Base-by-base conservation (phyloP, 30 jellyfish, hydroid and myxozoan species). In the Sanderia malayensis region DNA sequence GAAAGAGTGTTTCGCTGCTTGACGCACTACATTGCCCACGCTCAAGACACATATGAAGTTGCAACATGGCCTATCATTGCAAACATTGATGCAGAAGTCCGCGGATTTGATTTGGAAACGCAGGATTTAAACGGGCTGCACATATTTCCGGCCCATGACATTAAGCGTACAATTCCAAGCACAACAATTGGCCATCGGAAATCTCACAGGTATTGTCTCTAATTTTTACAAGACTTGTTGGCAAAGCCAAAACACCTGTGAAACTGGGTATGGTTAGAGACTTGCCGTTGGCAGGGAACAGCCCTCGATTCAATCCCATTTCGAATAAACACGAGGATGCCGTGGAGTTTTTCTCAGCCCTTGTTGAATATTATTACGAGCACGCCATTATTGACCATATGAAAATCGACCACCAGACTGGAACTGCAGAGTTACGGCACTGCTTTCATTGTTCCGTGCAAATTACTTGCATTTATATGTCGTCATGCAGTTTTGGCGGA, bases 401-500 rank as follows among this genome's bases (percentile, higher is more conserved):
- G 55, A 23, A 23, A 17, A 29, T 4, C 1, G 74, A 62, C 27
- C 74, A 20, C 24, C 17, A 62, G 2, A 22, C 29, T 3, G 74
- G n/a, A 23, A 23, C 28, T 4, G 15, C 29, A 24, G 74, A 62
- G 27, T 0, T 29, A 22, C 45, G 74, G 29, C 33, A 31, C 74
- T 62, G 74, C 74, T 9, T 28, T 2, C 25, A 62, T 55, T 62
- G 74, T n/a, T n/a, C n/a, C n/a, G n/a, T n/a, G n/a, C n/a, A n/a
- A n/a, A n/a, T n/a, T n/a, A n/a, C n/a, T n/a, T n/a, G n/a, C n/a
- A n/a, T n/a, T n/a, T n/a, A n/a, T n/a, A n/a, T n/a, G n/a, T n/a
- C n/a, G n/a, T n/a, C n/a, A n/a, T n/a, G n/a, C n/a, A n/a, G n/a
- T n/a, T n/a, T n/a, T n/a, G n/a, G n/a, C n/a, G n/a, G n/a, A n/a